Conservation (phyloP, 2,113 vertebrate species). For the Tupaia tana region DNA sequence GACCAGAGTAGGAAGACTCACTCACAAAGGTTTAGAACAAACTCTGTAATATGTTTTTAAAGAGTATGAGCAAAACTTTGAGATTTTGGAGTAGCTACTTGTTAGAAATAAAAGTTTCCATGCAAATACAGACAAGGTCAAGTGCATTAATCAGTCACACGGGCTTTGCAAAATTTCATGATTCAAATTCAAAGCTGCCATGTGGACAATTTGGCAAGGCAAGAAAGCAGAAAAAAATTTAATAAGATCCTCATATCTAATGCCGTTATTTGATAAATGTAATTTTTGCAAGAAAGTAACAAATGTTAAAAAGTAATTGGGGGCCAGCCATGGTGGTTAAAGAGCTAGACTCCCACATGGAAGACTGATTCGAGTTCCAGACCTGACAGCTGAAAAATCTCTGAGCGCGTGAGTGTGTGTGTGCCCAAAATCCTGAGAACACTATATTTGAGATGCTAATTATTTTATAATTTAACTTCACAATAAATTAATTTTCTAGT, state of each 20-base stretch:
- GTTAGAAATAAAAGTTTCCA: neutral
- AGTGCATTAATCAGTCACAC: neutral
- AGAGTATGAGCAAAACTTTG: neutral
- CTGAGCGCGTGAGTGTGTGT: too few relatives aligned
- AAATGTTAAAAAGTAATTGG: too few relatives aligned
- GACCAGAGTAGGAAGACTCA: constrained; percentile 4
- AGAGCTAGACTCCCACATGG: too few relatives aligned
- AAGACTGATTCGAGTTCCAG: too few relatives aligned
- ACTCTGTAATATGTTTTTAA: neutral
- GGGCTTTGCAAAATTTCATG: neutral
- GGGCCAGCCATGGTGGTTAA: too few relatives aligned
- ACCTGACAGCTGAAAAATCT: too few relatives aligned
- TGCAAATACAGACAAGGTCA: constrained; percentile 15
- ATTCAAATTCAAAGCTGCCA: neutral
- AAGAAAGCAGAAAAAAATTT: constrained; percentile 25
- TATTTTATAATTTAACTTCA: constrained; percentile 17
- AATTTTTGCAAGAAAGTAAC: too few relatives aligned
- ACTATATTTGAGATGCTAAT: constrained; percentile 8
- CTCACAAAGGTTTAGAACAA: constrained; percentile 1
- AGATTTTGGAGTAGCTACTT: neutral
- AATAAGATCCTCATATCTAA: neutral
- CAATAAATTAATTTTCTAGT: neutral
- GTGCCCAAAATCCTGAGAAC: too few relatives aligned
- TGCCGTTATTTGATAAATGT: neutral
- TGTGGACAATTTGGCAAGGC: neutral